Percentiles rank a stretch among this genome's conserved stretches.
Evolutionary conservation across 2,113 vertebrate species (phyloP).

Genomic region (Equus przewalskii): DNA sequence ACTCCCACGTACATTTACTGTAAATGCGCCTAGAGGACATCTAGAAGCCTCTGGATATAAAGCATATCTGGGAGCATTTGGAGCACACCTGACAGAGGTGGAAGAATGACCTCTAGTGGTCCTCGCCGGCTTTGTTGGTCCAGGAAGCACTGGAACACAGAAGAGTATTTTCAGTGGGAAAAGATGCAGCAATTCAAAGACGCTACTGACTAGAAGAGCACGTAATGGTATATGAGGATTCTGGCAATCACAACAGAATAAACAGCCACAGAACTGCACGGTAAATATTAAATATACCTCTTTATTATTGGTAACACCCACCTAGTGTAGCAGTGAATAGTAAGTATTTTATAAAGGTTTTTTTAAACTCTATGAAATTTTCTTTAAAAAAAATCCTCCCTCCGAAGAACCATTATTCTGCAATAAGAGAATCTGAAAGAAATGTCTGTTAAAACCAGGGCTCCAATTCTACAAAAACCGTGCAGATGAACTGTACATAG

Average conservation of each 20-base stretch:
- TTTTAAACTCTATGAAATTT: background rate
- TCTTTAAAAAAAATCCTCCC: background rate
- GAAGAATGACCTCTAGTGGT: constrained; percentile 59
- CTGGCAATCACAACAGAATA: background rate
- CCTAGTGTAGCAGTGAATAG: constrained; percentile 75
- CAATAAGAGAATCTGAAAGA: background rate
- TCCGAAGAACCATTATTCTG: constrained; percentile 5
- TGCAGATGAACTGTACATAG: rapidly evolving
- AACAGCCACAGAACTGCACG: background rate
- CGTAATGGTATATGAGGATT: background rate
- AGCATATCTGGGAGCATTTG: background rate
- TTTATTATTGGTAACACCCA: constrained; percentile 60
- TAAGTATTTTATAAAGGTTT: background rate
- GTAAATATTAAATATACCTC: background rate
- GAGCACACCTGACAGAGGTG: background rate
- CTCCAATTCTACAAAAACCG: background rate
- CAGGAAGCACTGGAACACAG: background rate
- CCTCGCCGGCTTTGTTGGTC: background rate
- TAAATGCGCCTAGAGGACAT: background rate
- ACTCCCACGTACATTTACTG: rapidly evolving
- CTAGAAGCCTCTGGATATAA: background rate
- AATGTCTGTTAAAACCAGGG: background rate
- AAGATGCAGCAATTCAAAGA: background rate
- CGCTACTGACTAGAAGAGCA: background rate
- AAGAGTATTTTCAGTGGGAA: background rate